Conservation (phyloP, 1,140 invertebrate genomes). For the Pteromalus puparum region DNA sequence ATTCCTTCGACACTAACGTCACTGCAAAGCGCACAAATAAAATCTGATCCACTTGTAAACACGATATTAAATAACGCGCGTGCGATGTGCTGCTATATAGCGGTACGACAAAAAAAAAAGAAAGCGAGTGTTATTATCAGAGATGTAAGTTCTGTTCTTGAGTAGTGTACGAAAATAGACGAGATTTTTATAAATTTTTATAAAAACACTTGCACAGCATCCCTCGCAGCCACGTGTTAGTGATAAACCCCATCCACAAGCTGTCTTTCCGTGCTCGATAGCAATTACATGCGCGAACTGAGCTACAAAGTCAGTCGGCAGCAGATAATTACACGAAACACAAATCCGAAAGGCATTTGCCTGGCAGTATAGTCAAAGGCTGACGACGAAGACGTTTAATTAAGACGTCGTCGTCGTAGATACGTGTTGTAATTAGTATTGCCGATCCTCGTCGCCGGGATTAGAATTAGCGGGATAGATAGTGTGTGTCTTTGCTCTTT, state of each 20-base stretch:
- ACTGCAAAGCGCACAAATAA: background rate
- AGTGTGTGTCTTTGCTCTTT: background rate
- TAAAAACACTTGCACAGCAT: too few relatives aligned
- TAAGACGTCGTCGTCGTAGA: background rate
- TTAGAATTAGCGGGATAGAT: conserved; percentile 10
- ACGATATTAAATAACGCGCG: conserved; percentile 12
- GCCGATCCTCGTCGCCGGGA: background rate
- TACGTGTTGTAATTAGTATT: conserved; percentile 30
- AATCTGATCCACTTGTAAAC: conserved; percentile 27
- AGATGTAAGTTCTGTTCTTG: too few relatives aligned
- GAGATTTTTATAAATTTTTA: too few relatives aligned
- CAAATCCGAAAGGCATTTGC: conserved; percentile 22
- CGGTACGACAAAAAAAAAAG: too few relatives aligned
- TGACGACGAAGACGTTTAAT: conserved; percentile 2
- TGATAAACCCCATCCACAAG: background rate
- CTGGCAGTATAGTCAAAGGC: background rate
- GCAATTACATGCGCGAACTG: conserved; percentile 32
- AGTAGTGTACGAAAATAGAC: too few relatives aligned
- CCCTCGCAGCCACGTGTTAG: too few relatives aligned
- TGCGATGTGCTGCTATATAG: too few relatives aligned
- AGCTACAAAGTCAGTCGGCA: conserved; percentile 6
- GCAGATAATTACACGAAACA: conserved; percentile 22
- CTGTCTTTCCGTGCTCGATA: background rate
- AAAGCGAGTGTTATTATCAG: too few relatives aligned
- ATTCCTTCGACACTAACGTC: background rate